These are phyloP conservation scores for Sarcophilus harrisii DNA, from an alignment of 2,797 vertebrate species.

Conservation along the genomic window DNA sequence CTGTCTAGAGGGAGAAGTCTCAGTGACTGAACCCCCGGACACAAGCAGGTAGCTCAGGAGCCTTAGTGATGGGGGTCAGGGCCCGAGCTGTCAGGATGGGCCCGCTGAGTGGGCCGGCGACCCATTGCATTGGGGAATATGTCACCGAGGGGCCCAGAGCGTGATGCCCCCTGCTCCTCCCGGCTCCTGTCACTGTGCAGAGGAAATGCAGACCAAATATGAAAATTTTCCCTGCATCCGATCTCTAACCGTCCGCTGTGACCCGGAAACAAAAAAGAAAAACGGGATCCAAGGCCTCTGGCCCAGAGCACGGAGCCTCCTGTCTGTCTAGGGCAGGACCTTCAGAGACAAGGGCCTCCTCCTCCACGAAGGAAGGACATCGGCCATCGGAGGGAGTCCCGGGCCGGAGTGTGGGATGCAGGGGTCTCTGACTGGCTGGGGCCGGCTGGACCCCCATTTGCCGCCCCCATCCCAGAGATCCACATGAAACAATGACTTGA, in stretches of 20 bases:
- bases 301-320: neutral
- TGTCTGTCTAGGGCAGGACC: neutral
- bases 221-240: neutral
- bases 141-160: constrained; percentile 42
- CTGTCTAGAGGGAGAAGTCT: neutral
- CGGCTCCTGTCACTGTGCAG: neutral
- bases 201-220: neutral
- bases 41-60: constrained; percentile 40
- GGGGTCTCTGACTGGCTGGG: too few species aligned
- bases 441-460: neutral
- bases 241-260: neutral
- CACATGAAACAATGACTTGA: neutral
- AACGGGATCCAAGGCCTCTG: neutral
- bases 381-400: neutral
- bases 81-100: constrained; percentile 29
- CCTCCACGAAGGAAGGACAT: neutral
- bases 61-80: constrained; percentile 59
- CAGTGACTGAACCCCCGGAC: constrained; percentile 23
- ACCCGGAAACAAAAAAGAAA: constrained; percentile 3
- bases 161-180: constrained; percentile 3
- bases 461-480: neutral
- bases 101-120: constrained; percentile 46
- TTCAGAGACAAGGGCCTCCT: neutral
- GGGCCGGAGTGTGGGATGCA: neutral
- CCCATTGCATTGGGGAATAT: constrained; percentile 50